Evolutionary conservation across 23 tunicate species (phyloP).

Genomic region (Oikopleura vanhoeffeni): DNA sequence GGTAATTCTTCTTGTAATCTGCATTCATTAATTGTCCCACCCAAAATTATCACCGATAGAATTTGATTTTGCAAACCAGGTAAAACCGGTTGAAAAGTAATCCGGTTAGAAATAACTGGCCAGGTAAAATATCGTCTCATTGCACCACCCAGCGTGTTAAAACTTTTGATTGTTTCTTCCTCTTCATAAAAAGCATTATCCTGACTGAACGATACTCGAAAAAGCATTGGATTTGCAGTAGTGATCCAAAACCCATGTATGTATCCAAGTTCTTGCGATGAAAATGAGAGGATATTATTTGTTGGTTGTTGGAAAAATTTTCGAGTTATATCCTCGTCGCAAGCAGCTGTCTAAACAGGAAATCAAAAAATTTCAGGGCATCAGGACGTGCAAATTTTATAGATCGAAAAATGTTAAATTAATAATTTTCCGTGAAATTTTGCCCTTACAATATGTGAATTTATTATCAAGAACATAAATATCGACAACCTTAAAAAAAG

Average conservation of each 20-base stretch:
- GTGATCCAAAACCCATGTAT: not conserved
- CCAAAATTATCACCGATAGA: not conserved
- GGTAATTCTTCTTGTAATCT: not conserved
- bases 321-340: not conserved
- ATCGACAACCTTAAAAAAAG: too few relatives aligned
- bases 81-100: not conserved
- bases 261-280: not conserved
- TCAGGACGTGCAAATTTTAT: too few relatives aligned
- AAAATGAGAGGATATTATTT: not conserved
- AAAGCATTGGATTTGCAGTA: not conserved
- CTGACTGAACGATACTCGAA: not conserved
- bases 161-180: not conserved
- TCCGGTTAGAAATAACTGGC: not conserved
- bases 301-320: not conserved
- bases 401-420: too few relatives aligned
- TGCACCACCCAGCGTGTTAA: not conserved
- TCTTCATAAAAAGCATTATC: not conserved
- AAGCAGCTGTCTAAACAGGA: not conserved
- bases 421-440: too few relatives aligned
- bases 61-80: not conserved
- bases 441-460: too few relatives aligned
- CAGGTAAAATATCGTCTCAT: not conserved
- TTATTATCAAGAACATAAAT: too few relatives aligned
- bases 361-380: too few relatives aligned
- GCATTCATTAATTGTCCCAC: slow-evolving; percentile 2